A percentile compares a stretch with the other conserved stretches of the same genome.
Conservation (phyloP, 1,140 invertebrate genomes). For the fruit fly (Drosophila melanogaster) region Release_6_plus_ISO1_MT NT_033779.5:4051001-4051500, state of each 20-base stretch:
- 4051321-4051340: conserved; percentile 1
- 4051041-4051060: conserved; percentile 2
- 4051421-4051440: conserved; percentile 37
- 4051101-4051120: background rate
- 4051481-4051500: conserved; percentile 29
- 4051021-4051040: conserved; percentile 31
- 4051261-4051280: background rate
- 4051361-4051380: conserved; percentile 61
- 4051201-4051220: background rate
- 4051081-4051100: too few relatives aligned
- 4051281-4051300: background rate
- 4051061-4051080: background rate
- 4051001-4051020: conserved; percentile 70
- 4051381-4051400: conserved; percentile 69
- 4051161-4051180: too few relatives aligned
- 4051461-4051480: background rate
- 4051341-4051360: conserved; percentile 16
- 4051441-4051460: background rate
- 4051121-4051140: background rate
- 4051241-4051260: background rate
- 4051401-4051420: conserved; percentile 55
- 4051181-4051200: background rate
- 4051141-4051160: too few relatives aligned
- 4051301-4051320: background rate
- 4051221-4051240: background rate